Evolutionary conservation across 2,113 vertebrate species (phyloP), one percentile per base, ranked within the genome.

Genomic region (Cariama cristata): DNA sequence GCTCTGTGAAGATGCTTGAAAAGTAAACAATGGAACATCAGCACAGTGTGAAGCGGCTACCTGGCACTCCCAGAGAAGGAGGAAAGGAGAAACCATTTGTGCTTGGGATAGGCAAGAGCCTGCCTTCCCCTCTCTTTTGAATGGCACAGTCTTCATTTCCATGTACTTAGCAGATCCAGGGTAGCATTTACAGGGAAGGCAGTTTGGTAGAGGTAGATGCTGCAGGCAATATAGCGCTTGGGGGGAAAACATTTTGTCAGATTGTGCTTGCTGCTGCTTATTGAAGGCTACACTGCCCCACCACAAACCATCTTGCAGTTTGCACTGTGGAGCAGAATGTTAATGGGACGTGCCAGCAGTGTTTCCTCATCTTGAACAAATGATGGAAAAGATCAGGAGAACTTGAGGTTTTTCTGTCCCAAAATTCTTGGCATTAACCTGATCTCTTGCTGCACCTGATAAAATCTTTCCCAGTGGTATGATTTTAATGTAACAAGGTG

Each of bases 1-100:
- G 79, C 91, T 93, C 94, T 91, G 88, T 66, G 86, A 91, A 93
- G 91, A 85, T 32, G 62, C 93, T 79, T 45, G 82, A 32, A 93
- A 96, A 96, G 94, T 52, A 95, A 96, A 96, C 86, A 95, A 1
- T 28, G 79, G 79, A 79, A 32, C 64, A 28, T 64, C 44, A 38
- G 90, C 68, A 11, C 72, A 32, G 79, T 63, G 68, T 63, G 96
- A 67, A 76, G 64, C 9, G 2, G 23, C 27, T 93, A 67, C 92
- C 92, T 91, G 88, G 80, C 33, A 23, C 53, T 71, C 21, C 2
- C 20, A 7, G 82, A 27, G 52, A 58, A 81, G 26, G 52, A 27
- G 45, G 50, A 56, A 76, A 92, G 55, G 75, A 69, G 55, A 92
- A 93, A 40, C 45, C 20, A 2, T 33, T 72, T 67, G 35, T 87